Evolutionary conservation across 2,888 invertebrate species (phyloP).

Genomic region (Chymomyza procnemis): DNA sequence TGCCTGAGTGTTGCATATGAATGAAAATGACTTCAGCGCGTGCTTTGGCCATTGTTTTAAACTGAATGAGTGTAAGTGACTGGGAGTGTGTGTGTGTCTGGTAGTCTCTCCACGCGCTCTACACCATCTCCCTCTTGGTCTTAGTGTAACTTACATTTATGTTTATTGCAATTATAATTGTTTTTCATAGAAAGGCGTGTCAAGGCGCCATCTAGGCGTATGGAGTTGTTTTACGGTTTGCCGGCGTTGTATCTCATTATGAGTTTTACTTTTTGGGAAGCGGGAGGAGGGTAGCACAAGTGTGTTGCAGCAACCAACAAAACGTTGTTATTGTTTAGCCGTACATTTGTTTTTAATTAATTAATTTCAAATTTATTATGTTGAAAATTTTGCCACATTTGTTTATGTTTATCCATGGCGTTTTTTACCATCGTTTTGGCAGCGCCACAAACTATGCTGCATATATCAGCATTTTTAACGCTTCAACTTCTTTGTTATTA

Average conservation of each 20-base stretch:
- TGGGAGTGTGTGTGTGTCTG: background rate
- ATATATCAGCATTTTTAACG: background rate
- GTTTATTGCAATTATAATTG: constrained; percentile 63
- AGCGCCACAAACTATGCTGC: background rate
- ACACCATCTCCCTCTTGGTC: too few species aligned
- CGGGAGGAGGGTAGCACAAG: too few species aligned
- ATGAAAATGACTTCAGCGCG: constrained; percentile 32
- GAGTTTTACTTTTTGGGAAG: constrained; percentile 12
- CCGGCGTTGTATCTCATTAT: background rate
- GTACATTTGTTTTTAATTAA: constrained; percentile 38
- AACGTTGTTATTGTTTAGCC: constrained; percentile 2
- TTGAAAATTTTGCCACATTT: constrained; percentile 11
- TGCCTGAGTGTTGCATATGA: constrained; percentile 26
- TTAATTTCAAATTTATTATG: constrained; percentile 29
- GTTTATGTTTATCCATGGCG: background rate
- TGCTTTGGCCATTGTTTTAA: background rate
- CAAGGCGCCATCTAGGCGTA: constrained; percentile 2
- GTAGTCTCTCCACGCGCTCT: background rate
- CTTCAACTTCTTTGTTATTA: background rate
- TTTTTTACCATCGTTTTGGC: background rate
- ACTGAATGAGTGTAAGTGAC: background rate
- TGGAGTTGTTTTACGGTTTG: constrained; percentile 17
- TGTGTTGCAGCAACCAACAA: constrained; percentile 25
- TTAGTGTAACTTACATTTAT: constrained; percentile 56
- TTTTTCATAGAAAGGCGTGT: constrained; percentile 16